Evolutionary conservation across 2,888 invertebrate species (phyloP).

Genomic region (Lasioglossum villosulum): DNA sequence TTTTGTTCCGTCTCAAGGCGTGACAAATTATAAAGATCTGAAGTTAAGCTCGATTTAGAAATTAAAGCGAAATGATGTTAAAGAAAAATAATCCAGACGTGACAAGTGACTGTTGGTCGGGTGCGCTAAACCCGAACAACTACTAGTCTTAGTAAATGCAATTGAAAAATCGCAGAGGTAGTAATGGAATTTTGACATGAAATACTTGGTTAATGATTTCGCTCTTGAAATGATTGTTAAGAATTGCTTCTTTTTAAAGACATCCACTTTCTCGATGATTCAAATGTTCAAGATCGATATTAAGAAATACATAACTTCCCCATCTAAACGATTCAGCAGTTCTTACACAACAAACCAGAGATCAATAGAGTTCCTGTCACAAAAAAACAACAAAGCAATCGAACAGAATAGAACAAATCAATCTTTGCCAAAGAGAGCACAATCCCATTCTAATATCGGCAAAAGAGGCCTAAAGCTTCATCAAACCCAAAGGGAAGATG

Average conservation of each 20-base stretch:
- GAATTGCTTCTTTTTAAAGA: neutral
- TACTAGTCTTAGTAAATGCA: neutral
- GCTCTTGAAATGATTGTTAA: neutral
- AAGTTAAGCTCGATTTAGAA: too few species aligned
- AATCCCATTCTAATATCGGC: neutral
- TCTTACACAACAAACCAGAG: neutral
- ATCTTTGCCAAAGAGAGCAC: neutral
- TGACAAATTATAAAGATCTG: too few species aligned
- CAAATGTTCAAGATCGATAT: too few species aligned
- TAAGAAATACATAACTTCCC: too few species aligned
- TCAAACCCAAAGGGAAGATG: slow-evolving; percentile 36
- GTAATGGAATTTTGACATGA: neutral
- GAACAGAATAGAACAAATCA: neutral
- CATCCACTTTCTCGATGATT: neutral
- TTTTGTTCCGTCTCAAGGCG: neutral
- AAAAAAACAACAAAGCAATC: neutral
- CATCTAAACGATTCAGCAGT: neutral
- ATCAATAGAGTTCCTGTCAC: too few species aligned
- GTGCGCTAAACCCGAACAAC: too few species aligned
- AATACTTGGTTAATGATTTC: neutral
- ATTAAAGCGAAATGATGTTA: too few species aligned
- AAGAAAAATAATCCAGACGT: too few species aligned
- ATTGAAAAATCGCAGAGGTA: neutral
- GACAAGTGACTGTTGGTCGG: too few species aligned
- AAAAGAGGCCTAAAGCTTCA: neutral